Evolutionary conservation across 2,888 invertebrate species (phyloP).

Genomic region (Nomada goodeniana): DNA sequence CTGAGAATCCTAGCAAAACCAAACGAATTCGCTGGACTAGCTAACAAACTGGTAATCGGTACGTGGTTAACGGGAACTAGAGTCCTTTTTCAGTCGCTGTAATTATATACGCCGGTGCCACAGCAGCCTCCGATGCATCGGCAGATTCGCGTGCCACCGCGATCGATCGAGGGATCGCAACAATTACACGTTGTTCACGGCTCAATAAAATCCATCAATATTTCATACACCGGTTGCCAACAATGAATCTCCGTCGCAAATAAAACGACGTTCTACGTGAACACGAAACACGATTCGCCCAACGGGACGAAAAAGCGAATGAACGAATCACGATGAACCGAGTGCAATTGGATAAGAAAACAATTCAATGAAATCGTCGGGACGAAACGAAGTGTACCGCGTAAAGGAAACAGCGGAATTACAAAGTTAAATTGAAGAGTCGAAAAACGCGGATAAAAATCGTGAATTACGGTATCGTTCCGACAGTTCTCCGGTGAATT

Average conservation of each 20-base stretch:
- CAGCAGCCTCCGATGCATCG: conserved; percentile 10
- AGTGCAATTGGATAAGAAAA: background rate
- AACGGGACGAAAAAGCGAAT: background rate
- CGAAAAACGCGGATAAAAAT: too few relatives aligned
- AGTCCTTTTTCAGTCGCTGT: conserved; percentile 47
- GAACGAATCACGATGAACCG: background rate
- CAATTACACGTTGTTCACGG: conserved; percentile 36
- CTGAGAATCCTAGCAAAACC: conserved; percentile 34
- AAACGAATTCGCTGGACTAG: conserved; percentile 46
- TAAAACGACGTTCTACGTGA: background rate
- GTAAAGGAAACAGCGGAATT: too few relatives aligned
- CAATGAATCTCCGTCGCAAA: background rate
- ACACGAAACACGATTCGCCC: background rate
- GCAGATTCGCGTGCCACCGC: conserved; percentile 29
- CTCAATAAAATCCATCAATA: background rate
- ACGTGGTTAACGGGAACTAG: conserved; percentile 62
- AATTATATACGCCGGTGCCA: conserved; percentile 52
- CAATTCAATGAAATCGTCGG: background rate
- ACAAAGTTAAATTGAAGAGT: too few relatives aligned
- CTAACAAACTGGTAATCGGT: conserved; percentile 52
- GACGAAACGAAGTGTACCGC: background rate
- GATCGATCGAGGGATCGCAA: conserved; percentile 34
- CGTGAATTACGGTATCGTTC: too few relatives aligned
- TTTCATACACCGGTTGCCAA: background rate
- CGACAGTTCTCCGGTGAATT: too few relatives aligned